phyloP scores from a whole-genome alignment of 2,113 vertebrate species.

The Petrocephalus microphthalmus region DNA sequence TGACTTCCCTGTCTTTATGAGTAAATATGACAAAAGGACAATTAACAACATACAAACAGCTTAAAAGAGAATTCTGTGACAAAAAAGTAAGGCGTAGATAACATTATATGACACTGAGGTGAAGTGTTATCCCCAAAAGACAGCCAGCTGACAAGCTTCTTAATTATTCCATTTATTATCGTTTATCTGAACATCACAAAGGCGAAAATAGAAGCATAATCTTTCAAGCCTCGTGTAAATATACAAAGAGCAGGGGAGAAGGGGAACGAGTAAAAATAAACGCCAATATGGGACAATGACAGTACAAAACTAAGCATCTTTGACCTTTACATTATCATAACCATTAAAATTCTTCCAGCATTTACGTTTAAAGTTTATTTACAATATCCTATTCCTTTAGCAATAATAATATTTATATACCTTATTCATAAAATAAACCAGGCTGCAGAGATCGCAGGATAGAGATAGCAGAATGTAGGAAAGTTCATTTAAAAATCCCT shows the following conservation, averaged over 20 bases:
- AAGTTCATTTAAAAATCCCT: slow-evolving; percentile 1
- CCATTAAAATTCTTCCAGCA: slow-evolving; percentile 34
- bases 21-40: background rate
- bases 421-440: slow-evolving; percentile 18
- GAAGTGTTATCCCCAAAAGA: background rate
- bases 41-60: background rate
- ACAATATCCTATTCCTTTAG: slow-evolving; percentile 27
- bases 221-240: slow-evolving; percentile 45
- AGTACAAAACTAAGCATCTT: slow-evolving; percentile 47
- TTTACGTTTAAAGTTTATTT: slow-evolving; percentile 34
- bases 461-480: background rate
- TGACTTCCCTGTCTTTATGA: background rate
- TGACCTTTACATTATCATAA: slow-evolving; percentile 31
- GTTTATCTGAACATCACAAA: slow-evolving; percentile 47
- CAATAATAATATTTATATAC: slow-evolving; percentile 17
- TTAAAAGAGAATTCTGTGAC: background rate
- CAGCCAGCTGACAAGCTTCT: background rate
- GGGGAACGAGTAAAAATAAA: slow-evolving; percentile 36
- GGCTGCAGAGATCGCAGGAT: background rate
- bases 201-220: slow-evolving; percentile 46
- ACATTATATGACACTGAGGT: background rate
- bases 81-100: background rate
- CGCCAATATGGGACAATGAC: slow-evolving; percentile 33
- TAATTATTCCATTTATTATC: slow-evolving; percentile 45
- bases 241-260: slow-evolving; percentile 47